phyloP scores from a whole-genome alignment of 2,797 vertebrate species.

The Hoplostethus atlanticus region DNA sequence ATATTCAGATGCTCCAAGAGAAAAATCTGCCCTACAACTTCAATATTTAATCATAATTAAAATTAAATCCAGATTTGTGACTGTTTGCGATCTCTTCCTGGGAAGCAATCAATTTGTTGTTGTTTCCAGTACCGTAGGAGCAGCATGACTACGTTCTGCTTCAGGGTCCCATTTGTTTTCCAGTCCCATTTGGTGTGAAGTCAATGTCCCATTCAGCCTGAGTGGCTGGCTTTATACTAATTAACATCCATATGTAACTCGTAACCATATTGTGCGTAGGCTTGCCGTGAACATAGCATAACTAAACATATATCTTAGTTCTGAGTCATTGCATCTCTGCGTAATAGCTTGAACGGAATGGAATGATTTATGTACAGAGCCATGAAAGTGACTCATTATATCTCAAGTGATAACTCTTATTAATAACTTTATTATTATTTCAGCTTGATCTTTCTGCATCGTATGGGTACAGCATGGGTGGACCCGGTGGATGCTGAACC shows the following conservation, averaged over 20 bases:
- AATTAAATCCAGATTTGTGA: conserved; percentile 38
- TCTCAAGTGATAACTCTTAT: neutral
- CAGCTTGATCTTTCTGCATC: neutral
- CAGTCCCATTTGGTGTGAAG: conserved; percentile 20
- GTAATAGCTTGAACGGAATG: neutral
- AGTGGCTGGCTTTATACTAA: conserved; percentile 29
- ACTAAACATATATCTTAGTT: conserved; percentile 22
- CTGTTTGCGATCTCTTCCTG: conserved; percentile 12
- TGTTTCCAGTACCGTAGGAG: neutral
- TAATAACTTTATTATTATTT: conserved; percentile 4
- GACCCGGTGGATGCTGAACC: conserved; percentile 31
- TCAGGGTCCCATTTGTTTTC: neutral
- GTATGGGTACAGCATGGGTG: conserved; percentile 6
- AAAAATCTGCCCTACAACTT: conserved; percentile 24
- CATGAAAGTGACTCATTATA: conserved; percentile 6
- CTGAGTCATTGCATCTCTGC: conserved; percentile 18
- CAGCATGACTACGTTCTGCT: neutral
- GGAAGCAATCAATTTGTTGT: conserved; percentile 23
- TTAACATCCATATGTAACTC: conserved; percentile 34
- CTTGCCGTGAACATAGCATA: neutral
- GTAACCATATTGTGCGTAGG: conserved; percentile 4
- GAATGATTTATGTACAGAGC: neutral
- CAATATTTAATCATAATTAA: conserved; percentile 36
- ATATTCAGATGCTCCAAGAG: conserved; percentile 30
- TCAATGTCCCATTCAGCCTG: conserved; percentile 24